Evolutionary conservation across 37 sponge, comb jelly and placozoan genomes (phyloP).

Genomic region (Axinella damicornis): DNA sequence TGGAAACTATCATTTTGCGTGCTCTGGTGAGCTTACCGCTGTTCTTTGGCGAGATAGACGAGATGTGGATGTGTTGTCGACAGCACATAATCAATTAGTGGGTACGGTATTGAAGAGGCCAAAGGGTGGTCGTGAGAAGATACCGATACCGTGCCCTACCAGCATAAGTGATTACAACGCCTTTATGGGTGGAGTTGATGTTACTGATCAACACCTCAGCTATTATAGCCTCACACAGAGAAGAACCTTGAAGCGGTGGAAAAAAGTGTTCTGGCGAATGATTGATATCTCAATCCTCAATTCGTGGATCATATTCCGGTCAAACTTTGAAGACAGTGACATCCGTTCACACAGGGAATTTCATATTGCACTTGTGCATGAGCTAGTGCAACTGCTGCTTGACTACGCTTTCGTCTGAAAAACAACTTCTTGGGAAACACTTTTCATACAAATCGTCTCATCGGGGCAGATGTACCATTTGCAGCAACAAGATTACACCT

Average conservation of each 20-base stretch:
- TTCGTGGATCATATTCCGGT: conserved; percentile 7
- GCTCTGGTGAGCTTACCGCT: not conserved
- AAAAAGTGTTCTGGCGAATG: conserved; percentile 17
- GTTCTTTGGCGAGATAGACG: conserved; percentile 26
- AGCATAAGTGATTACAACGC: conserved; percentile 18
- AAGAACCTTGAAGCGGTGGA: conserved; percentile 33
- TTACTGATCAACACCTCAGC: conserved; percentile 26
- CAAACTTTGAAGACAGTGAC: not conserved
- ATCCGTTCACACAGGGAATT: conserved; percentile 1
- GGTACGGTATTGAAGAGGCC: not conserved
- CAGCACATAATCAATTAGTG: not conserved
- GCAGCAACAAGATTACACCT: not conserved
- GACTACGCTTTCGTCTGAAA: not conserved
- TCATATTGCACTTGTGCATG: not conserved
- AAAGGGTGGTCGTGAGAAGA: conserved; percentile 10
- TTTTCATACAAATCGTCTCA: not conserved
- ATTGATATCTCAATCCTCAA: conserved; percentile 28
- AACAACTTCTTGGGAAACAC: conserved; percentile 15
- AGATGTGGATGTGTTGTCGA: conserved; percentile 13
- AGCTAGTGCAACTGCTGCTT: not conserved
- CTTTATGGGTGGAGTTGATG: conserved; percentile 47
- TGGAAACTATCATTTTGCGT: not conserved
- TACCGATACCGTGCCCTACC: conserved; percentile 16
- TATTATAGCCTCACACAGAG: conserved; percentile 33
- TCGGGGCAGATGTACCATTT: conserved; percentile 6